Evolutionary conservation across 2,888 invertebrate genomes (phyloP), one percentile per base, ranked within the genome.

Genomic region (Drosophila infuscata): DNA sequence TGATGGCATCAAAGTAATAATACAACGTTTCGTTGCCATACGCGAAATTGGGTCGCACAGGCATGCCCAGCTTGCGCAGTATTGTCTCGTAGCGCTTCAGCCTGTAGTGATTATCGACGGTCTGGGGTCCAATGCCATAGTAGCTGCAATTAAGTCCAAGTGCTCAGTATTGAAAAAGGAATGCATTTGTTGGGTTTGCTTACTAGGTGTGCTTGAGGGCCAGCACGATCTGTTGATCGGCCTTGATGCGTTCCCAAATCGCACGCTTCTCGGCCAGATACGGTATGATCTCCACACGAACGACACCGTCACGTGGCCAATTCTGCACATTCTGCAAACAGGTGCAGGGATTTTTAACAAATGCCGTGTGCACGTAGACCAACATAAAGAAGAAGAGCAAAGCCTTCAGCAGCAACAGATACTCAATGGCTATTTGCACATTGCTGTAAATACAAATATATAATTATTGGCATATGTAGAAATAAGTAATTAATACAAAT

Each of bases 271-370:
- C 89, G 17, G 90, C 83, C 60, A 92, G 69, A 76, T 92, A 85
- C 0, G 92, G 91, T 59, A 93, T 88, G n/a, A 93, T 91, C 82
- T 93, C 93, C 63, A 93, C 92, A 38, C 93, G 84, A 25, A 99
- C 94, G 81, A 99, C 98, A 6, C 99, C 99, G 93, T 98, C 97
- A 73, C 98, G 94, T 0, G 99, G 99, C 99, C 99, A 99, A 15
- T 96, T 95, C 91, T 96, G 95, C 38, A 98, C 95, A 92, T 97
- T 96, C 91, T 97, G 96, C 83, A 99, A 94, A 93, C 99, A 99
- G 85, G 98, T 98, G 63, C 98, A 97, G 9, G 99, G 98, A 73
- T 97, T 96, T 90, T 97, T 95, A 53, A 98, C 97, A 93, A 99
- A 99, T 75, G 97, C 97, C 92, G 98, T 95, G 92, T 99, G 99